Conservation (phyloP, 1,140 invertebrate genomes). For the Paraescarpia echinospica region DNA sequence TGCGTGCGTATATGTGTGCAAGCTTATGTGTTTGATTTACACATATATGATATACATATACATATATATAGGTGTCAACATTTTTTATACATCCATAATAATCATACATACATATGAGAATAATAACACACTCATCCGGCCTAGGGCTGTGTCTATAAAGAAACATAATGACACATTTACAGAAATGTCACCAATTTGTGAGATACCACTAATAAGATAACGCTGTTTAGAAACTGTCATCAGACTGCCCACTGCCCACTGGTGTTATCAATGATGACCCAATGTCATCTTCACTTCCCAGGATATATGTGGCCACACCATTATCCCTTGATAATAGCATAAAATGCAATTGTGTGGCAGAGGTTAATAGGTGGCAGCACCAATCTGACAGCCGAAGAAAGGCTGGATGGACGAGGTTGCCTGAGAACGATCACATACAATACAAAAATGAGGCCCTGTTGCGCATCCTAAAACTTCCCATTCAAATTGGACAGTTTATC, state of each 20-base stretch:
- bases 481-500: not conserved
- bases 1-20: slow-evolving; percentile 14
- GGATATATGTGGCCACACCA: not conserved
- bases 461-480: not conserved
- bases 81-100: too few species aligned
- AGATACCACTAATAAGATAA: not conserved
- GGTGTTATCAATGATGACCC: not conserved
- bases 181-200: not conserved
- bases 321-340: not conserved
- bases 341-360: not conserved
- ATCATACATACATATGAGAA: not conserved
- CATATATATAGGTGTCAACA: not conserved
- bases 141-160: not conserved
- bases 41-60: not conserved
- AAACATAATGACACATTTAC: not conserved
- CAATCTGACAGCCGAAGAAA: not conserved
- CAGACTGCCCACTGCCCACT: not conserved
- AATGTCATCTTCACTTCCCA: not conserved
- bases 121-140: not conserved
- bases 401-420: not conserved
- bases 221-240: not conserved
- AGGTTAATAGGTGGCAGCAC: not conserved
- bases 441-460: not conserved
- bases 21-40: slow-evolving; percentile 6
- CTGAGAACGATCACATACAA: not conserved